Base-by-base conservation (phyloP, 2,888 invertebrate species). In the Epinotia bilunana region DNA sequence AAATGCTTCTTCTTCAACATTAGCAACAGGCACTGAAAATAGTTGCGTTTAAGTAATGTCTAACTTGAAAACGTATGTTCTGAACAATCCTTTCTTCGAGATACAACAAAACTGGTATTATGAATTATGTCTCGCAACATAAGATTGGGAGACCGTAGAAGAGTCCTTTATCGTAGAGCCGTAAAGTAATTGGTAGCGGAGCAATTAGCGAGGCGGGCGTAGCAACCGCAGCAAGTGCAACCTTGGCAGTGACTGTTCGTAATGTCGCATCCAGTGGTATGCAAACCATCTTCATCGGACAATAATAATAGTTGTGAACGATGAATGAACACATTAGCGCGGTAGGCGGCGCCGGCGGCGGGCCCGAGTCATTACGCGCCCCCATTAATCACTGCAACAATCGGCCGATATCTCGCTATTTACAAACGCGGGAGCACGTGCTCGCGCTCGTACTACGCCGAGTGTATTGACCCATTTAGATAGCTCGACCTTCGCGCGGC, bases 401-500 rank as follows among this genome's bases (percentile, higher is more conserved):
- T 94, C 94, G 93, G 91, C 93, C 93, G 93, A 94, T 94, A 93
- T 94, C 93, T 94, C 92, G 94, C 92, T 93, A 93, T 93, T 93
- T 93, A 93, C 94, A 93, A 93, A 91, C 93, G 93, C 91, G 91
- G 90, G 92, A 92, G 92, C 93, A 93, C 93, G 93, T 93, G 93
- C 89, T 91, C 90, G 82, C 86, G 92, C 90, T 90, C 93, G 93
- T 93, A 93, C 90, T 93, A 93, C 93, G 90, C 88, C 83, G 92
- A 92, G 94, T 93, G 93, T 93, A 93, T 93, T 94, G 94, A 94
- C 94, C 94, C 93, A 94, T 94, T 94, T 94, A 94, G 94, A 93
- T 93, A 94, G 92, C 91, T 92, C 94, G 94, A 94, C 94, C 93
- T 93, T 94, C 94, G 91, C 92, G 92, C 93, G 93, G 92, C 92